A percentile compares a stretch with the other conserved stretches of the same genome.
Evolutionary conservation across 2,113 vertebrate genomes (phyloP).

Genomic region (Danio rerio): GRCz12tu NC_133199.1:26371001-26371500

Average conservation of each 20-base stretch:
- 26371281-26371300: slow-evolving; percentile 45
- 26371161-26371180: neutral
- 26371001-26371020: slow-evolving; percentile 32
- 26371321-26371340: slow-evolving; percentile 38
- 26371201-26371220: slow-evolving; percentile 11
- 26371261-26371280: slow-evolving; percentile 17
- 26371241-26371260: neutral
- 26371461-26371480: neutral
- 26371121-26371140: neutral
- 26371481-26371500: neutral
- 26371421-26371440: neutral
- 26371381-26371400: slow-evolving; percentile 44
- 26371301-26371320: slow-evolving; percentile 44
- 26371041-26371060: slow-evolving; percentile 20
- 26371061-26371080: slow-evolving; percentile 32
- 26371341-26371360: slow-evolving; percentile 32
- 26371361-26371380: slow-evolving; percentile 44
- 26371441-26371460: neutral
- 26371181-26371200: neutral
- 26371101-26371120: slow-evolving; percentile 7
- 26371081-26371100: neutral
- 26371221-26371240: neutral
- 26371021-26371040: neutral
- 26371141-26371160: slow-evolving; percentile 12
- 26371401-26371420: slow-evolving; percentile 15